These are phyloP conservation scores for Melopsittacus undulatus DNA, from an alignment of 2,797 vertebrate genomes.

Conservation along the genomic window DNA sequence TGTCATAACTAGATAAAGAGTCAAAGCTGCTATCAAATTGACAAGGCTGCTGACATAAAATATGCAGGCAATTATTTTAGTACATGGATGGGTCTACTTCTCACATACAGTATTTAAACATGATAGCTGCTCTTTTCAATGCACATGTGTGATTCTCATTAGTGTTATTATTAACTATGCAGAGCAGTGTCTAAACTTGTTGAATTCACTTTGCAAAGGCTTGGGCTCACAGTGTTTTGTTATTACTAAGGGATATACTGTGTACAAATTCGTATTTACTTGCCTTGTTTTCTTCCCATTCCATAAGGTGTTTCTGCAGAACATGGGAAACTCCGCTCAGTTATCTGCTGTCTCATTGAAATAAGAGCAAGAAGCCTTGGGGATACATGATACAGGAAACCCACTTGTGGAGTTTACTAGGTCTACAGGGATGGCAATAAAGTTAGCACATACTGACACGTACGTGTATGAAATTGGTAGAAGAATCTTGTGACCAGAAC, in stretches of 20 bases:
- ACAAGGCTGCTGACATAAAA: not conserved
- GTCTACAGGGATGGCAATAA: not conserved
- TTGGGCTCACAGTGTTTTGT: not conserved
- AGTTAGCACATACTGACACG: rapidly evolving
- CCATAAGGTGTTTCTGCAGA: not conserved
- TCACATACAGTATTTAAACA: not conserved
- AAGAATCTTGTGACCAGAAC: not conserved
- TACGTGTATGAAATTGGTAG: rapidly evolving
- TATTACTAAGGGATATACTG: not conserved
- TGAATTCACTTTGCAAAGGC: not conserved
- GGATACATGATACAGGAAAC: not conserved
- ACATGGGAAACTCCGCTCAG: not conserved
- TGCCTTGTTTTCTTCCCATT: not conserved
- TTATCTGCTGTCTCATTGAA: not conserved
- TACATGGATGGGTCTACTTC: not conserved
- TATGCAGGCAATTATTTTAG: not conserved
- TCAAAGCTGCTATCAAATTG: not conserved
- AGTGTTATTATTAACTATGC: not conserved
- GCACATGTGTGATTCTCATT: not conserved
- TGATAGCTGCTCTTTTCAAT: not conserved
- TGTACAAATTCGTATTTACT: not conserved
- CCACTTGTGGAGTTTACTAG: not conserved
- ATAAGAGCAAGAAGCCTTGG: not conserved
- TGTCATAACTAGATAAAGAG: not conserved
- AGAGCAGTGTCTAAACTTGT: not conserved